These are phyloP conservation scores for Lasioglossum calceatum DNA, from an alignment of 2,888 invertebrate genomes.

Conservation along the genomic window DNA sequence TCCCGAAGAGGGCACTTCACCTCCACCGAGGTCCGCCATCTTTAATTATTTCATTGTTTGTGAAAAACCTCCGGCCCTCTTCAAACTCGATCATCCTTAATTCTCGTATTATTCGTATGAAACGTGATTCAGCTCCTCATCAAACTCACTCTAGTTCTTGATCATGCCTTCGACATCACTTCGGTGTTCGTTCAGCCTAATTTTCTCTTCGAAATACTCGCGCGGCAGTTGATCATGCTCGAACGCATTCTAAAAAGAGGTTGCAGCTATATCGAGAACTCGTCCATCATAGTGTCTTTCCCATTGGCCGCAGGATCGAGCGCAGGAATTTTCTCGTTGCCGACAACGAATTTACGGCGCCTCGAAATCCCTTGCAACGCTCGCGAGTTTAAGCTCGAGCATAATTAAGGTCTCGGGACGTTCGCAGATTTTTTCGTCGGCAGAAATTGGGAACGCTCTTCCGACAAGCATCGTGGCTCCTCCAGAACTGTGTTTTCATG, in stretches of 20 bases:
- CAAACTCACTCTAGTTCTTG: background rate
- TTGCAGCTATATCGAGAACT: background rate
- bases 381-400: conserved; percentile 30
- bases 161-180: background rate
- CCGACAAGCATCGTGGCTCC: background rate
- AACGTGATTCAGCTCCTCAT: background rate
- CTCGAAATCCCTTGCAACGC: conserved; percentile 23
- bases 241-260: background rate
- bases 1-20: background rate
- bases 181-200: background rate
- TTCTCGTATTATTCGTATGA: background rate
- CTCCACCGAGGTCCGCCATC: background rate
- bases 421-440: conserved; percentile 33
- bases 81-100: background rate
- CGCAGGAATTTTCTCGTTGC: conserved; percentile 29
- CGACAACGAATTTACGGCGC: conserved; percentile 30
- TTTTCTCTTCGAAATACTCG: background rate
- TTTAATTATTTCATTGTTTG: background rate
- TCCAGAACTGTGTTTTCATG: background rate
- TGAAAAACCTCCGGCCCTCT: background rate
- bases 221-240: background rate
- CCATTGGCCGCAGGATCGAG: background rate
- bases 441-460: conserved; percentile 10
- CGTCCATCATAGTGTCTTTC: background rate
- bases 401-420: conserved; percentile 37